Percentiles rank a stretch among this genome's conserved stretches.
These are phyloP conservation scores for Pteronura brasiliensis DNA, from an alignment of 2,113 vertebrate genomes.

Conservation along the genomic window DNA sequence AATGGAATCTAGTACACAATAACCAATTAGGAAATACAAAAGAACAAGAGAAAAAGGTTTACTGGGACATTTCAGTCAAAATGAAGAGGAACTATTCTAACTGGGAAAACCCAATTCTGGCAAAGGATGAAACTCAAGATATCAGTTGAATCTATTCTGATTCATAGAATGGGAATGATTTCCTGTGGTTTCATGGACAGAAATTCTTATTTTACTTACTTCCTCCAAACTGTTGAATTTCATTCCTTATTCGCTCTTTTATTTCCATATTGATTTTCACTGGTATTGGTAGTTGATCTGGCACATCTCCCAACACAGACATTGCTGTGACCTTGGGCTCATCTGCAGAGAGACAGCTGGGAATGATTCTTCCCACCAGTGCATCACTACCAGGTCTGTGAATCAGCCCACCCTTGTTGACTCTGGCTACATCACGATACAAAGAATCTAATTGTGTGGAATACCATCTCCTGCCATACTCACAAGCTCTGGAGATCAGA, in stretches of 20 bases:
- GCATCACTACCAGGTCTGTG: too few species aligned
- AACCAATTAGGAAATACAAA: background rate
- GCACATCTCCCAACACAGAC: too few species aligned
- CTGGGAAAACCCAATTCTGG: background rate
- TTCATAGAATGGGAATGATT: too few species aligned
- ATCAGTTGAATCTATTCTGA: too few species aligned
- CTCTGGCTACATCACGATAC: conserved; percentile 14
- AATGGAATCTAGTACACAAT: background rate
- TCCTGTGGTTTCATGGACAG: background rate
- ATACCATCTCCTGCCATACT: conserved; percentile 60
- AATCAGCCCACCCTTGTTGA: conserved; percentile 76
- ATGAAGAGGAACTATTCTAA: background rate
- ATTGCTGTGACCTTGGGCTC: too few species aligned
- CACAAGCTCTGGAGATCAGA: too few species aligned
- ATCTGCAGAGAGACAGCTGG: too few species aligned
- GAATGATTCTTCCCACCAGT: too few species aligned
- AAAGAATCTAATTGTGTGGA: conserved; percentile 72
- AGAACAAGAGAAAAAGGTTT: background rate
- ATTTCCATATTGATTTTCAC: too few species aligned
- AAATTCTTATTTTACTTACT: conserved; percentile 84
- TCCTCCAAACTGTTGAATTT: conserved; percentile 91
- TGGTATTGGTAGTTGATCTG: too few species aligned
- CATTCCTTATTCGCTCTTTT: conserved; percentile 74
- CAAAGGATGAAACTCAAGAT: background rate
- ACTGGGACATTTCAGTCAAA: background rate